These are phyloP conservation scores for Magallana angulata DNA, from an alignment of 1,140 invertebrate genomes.

Conservation along the genomic window DNA sequence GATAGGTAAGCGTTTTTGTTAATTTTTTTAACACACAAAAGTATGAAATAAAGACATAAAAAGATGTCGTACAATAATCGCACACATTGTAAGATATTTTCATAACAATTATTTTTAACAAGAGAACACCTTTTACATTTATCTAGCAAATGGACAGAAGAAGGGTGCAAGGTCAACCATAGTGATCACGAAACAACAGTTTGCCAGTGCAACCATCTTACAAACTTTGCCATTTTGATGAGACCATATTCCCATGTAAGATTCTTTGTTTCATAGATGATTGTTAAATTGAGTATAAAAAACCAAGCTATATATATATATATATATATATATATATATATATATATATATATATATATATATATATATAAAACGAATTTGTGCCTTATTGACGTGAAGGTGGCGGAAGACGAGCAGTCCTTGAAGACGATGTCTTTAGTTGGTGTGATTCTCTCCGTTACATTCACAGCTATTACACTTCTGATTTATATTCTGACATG, in stretches of 20 bases:
- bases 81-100: too few species aligned
- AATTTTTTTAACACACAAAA: too few species aligned
- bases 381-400: too few species aligned
- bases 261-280: background rate
- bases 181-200: background rate
- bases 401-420: background rate
- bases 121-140: too few species aligned
- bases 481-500: slow-evolving; percentile 27
- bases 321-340: too few species aligned
- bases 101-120: too few species aligned
- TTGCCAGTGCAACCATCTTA: slow-evolving; percentile 65
- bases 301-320: too few species aligned
- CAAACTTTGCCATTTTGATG: slow-evolving; percentile 68
- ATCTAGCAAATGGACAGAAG: background rate
- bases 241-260: slow-evolving; percentile 54
- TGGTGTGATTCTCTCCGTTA: slow-evolving; percentile 31
- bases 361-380: too few species aligned
- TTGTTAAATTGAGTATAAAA: background rate
- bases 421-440: slow-evolving; percentile 22
- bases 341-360: too few species aligned
- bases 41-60: too few species aligned
- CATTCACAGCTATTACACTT: slow-evolving; percentile 9
- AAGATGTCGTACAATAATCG: too few species aligned
- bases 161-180: background rate
- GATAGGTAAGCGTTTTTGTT: background rate